phyloP scores from a whole-genome alignment of 2,797 vertebrate species.

The Alfaro cultratus region DNA sequence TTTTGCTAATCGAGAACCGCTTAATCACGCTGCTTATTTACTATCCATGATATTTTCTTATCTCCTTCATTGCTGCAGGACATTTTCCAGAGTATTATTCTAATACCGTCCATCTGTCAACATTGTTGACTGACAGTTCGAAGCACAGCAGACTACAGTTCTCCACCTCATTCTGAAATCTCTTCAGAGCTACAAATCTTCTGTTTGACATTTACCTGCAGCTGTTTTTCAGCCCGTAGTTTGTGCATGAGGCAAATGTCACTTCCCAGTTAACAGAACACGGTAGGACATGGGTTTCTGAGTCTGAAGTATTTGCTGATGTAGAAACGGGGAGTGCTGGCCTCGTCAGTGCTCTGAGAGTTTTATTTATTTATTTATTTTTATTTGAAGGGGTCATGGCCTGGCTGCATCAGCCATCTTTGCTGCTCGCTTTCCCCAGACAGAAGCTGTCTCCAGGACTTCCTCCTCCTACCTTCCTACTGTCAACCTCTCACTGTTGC shows the following conservation, averaged over 20 bases:
- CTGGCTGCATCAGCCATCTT: slow-evolving; percentile 54
- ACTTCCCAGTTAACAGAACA: neutral
- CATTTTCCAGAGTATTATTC: neutral
- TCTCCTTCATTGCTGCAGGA: neutral
- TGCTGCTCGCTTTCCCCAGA: slow-evolving; percentile 34
- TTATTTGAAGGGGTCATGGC: slow-evolving; percentile 30
- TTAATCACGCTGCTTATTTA: slow-evolving; percentile 10
- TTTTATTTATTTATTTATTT: neutral
- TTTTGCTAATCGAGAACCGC: neutral
- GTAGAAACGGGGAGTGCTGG: slow-evolving; percentile 6
- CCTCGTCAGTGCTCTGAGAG: slow-evolving; percentile 20
- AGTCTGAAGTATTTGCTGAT: slow-evolving; percentile 9
- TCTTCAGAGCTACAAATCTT: neutral
- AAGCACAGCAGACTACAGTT: slow-evolving; percentile 3
- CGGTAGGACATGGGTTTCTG: neutral
- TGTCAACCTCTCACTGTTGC: slow-evolving; percentile 29
- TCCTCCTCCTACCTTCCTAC: slow-evolving; percentile 12
- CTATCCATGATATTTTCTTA: neutral
- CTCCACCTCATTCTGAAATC: neutral
- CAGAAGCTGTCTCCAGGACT: slow-evolving; percentile 41
- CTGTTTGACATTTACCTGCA: slow-evolving; percentile 21
- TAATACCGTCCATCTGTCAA: neutral
- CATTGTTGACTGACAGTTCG: neutral
- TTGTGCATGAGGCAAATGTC: slow-evolving; percentile 2
- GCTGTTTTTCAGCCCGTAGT: neutral